Conservation (phyloP, 2,113 vertebrate genomes). For the Notiomystis cincta region DNA sequence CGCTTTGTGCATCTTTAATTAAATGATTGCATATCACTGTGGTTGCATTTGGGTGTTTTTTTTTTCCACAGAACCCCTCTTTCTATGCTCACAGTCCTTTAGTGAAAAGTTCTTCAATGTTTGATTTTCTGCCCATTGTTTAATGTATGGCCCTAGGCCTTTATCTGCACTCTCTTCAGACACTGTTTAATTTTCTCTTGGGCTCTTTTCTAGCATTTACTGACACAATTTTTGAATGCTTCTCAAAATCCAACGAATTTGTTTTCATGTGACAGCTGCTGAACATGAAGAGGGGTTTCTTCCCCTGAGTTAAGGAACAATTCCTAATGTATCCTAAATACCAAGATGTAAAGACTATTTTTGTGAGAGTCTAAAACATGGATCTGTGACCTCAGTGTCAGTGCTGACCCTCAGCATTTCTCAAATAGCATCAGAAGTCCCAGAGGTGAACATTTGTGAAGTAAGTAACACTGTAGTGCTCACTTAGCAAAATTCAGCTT, state of each 20-base stretch:
- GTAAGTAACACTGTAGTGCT: background rate
- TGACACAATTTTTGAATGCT: background rate
- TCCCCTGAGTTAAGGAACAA: background rate
- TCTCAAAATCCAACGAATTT: background rate
- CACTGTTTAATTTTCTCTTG: background rate
- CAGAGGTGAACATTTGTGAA: background rate
- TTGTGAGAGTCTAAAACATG: background rate
- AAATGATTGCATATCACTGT: background rate
- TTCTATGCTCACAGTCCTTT: background rate
- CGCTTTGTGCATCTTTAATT: background rate
- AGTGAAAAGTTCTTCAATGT: background rate
- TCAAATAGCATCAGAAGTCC: background rate
- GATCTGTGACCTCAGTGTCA: background rate
- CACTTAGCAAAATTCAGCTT: background rate
- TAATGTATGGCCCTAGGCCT: background rate
- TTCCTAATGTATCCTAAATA: background rate
- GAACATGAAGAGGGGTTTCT: background rate
- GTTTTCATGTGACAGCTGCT: background rate
- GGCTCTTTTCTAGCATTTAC: background rate
- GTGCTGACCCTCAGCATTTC: background rate
- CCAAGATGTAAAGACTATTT: background rate
- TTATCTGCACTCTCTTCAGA: background rate
- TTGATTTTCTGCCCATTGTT: background rate
- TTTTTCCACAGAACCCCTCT: background rate
- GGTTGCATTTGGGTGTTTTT: background rate